phyloP scores from a whole-genome alignment of 1,140 invertebrate species.

The Mesaphorura yosii region DNA sequence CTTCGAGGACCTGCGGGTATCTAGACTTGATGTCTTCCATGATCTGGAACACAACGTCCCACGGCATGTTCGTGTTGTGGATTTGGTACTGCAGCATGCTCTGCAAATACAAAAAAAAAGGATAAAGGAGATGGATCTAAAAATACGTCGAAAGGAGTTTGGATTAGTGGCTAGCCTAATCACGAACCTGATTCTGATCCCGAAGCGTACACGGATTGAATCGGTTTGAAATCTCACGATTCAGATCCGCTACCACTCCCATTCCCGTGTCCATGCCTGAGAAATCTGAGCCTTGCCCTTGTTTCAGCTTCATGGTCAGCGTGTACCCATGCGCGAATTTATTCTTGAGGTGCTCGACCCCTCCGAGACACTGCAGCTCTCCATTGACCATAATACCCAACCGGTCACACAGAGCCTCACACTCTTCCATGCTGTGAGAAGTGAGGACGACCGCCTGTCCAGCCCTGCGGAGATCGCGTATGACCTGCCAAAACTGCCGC shows the following conservation, averaged over 20 bases:
- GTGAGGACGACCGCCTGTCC: conserved; percentile 29
- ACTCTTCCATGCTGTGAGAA: conserved; percentile 42
- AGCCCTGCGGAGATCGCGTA: conserved; percentile 24
- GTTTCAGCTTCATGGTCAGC: conserved; percentile 35
- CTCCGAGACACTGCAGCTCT: conserved; percentile 47
- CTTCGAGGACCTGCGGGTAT: conserved; percentile 40
- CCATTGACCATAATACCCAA: conserved; percentile 56
- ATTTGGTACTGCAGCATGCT: conserved; percentile 47
- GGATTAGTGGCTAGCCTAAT: neutral
- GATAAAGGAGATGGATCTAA: neutral
- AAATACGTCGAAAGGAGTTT: neutral
- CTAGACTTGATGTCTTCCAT: conserved; percentile 40
- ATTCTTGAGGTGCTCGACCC: conserved; percentile 43
- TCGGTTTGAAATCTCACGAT: neutral
- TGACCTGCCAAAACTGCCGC: conserved; percentile 37
- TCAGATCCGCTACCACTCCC: neutral
- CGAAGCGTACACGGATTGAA: conserved; percentile 18
- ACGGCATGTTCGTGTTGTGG: conserved; percentile 34
- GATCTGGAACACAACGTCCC: conserved; percentile 42
- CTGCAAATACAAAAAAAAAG: conserved; percentile 32
- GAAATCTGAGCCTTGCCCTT: conserved; percentile 44
- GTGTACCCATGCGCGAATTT: conserved; percentile 51
- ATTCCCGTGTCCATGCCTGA: conserved; percentile 42
- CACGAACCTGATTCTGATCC: conserved; percentile 16
- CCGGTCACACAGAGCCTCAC: conserved; percentile 41